A percentile compares a stretch with the other conserved stretches of the same genome.
These are phyloP conservation scores for Upupa epops DNA, from an alignment of 2,113 vertebrate genomes.

Conservation along the genomic window DNA sequence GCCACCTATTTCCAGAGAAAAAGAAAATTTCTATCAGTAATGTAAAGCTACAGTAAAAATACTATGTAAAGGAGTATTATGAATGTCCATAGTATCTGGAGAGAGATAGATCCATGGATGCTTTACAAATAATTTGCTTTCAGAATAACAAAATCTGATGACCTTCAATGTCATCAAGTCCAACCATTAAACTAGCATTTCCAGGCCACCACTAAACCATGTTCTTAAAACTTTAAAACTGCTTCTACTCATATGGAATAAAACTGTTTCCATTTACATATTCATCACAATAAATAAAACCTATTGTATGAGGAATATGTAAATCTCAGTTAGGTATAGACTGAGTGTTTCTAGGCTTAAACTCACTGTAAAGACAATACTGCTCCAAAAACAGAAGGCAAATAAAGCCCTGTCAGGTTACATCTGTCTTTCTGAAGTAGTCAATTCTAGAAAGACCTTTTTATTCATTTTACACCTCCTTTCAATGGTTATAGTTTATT, in stretches of 20 bases:
- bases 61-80: fast-evolving
- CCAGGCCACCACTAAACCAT: too few species aligned
- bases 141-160: too few species aligned
- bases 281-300: neutral
- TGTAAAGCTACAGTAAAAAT: neutral
- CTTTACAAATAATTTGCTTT: neutral
- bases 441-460: neutral
- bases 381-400: neutral
- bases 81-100: neutral
- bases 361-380: neutral
- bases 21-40: neutral
- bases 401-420: neutral
- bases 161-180: too few species aligned
- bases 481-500: neutral
- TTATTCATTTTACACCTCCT: neutral
- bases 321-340: neutral
- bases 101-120: neutral
- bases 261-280: neutral
- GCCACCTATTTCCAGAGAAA: neutral
- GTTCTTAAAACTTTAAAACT: too few species aligned
- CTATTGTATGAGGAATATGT: neutral
- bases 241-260: neutral
- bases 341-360: neutral
- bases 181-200: too few species aligned
- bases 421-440: neutral